Evolutionary conservation across 2,113 vertebrate genomes (phyloP).

Genomic region (Microcebus murinus): DNA sequence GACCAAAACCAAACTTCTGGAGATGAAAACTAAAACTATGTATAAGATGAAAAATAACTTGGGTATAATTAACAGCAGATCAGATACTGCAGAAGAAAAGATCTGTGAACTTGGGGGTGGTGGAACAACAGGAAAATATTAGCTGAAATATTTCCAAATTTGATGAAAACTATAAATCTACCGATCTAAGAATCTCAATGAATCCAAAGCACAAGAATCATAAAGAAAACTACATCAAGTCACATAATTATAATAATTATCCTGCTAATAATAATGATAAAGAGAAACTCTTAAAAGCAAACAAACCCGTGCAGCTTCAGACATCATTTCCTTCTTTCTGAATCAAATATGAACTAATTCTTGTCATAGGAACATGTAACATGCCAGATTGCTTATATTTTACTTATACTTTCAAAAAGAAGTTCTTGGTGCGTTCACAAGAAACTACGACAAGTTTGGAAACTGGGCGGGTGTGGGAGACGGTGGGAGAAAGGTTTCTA

Average conservation of each 20-base stretch:
- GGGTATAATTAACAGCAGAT: background rate
- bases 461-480: background rate
- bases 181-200: background rate
- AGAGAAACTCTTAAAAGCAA: background rate
- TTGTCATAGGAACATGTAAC: background rate
- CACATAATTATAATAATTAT: background rate
- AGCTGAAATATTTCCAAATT: background rate
- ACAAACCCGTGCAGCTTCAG: background rate
- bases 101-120: background rate
- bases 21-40: background rate
- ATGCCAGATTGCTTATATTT: background rate
- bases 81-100: background rate
- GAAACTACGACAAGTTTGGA: background rate
- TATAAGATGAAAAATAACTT: background rate
- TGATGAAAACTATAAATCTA: background rate
- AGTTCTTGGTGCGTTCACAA: background rate
- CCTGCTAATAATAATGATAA: background rate
- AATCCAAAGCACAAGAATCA: background rate
- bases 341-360: background rate
- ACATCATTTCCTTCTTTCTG: background rate
- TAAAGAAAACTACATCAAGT: background rate
- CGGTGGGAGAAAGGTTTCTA: background rate
- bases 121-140: background rate
- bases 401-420: background rate
- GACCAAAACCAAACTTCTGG: background rate